A percentile compares a stretch with the other conserved stretches of the same genome.
Conservation (phyloP, 2,797 vertebrate genomes). For the Mycteria americana region DNA sequence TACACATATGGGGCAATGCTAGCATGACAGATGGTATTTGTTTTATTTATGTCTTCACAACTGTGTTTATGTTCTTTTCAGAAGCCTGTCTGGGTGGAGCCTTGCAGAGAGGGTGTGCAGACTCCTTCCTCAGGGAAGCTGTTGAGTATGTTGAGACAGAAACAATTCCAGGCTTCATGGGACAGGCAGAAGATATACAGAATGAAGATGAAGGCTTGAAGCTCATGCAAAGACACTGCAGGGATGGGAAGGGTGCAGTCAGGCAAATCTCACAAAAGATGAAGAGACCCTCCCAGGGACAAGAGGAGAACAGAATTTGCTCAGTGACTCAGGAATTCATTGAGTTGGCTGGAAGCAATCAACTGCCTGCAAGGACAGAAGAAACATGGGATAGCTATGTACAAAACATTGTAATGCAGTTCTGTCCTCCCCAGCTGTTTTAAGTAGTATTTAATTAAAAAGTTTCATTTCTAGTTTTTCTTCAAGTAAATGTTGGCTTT, state of each 20-base stretch:
- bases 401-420: neutral
- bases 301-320: neutral
- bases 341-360: neutral
- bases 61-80: conserved; percentile 43
- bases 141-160: neutral
- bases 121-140: neutral
- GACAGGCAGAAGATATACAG: neutral
- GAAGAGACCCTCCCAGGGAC: neutral
- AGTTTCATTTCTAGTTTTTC: neutral
- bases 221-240: neutral
- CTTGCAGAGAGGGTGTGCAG: neutral
- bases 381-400: neutral
- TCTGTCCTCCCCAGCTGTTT: neutral
- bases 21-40: conserved; percentile 56
- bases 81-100: conserved; percentile 35
- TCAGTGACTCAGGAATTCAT: neutral
- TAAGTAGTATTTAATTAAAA: neutral
- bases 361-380: neutral
- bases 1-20: conserved; percentile 32
- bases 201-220: neutral
- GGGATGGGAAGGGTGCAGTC: neutral
- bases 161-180: neutral
- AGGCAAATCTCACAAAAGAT: neutral
- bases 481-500: neutral
- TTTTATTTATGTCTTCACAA: conserved; percentile 55